Conservation (phyloP, 2,113 vertebrate species). For the Rhodinocichla rosea region DNA sequence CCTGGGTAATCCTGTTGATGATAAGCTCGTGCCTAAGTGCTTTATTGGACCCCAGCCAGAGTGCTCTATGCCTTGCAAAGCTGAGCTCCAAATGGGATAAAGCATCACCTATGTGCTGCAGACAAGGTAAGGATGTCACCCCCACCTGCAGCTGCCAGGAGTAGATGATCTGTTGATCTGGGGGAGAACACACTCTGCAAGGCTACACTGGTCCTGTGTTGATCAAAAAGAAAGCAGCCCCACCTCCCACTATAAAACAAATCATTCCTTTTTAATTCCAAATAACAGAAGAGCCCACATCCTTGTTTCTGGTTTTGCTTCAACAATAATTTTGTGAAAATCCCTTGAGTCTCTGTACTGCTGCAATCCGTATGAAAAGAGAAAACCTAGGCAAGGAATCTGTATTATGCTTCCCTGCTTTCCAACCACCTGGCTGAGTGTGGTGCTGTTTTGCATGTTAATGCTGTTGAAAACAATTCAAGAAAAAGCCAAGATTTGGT, state of each 20-base stretch:
- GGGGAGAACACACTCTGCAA: neutral
- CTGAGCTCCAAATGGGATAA: slow-evolving; percentile 36
- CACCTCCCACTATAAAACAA: neutral
- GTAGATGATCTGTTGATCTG: neutral
- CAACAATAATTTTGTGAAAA: neutral
- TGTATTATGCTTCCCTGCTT: neutral
- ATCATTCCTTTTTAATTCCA: neutral
- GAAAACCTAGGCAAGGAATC: neutral
- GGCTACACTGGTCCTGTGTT: neutral
- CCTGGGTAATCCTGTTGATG: slow-evolving; percentile 56
- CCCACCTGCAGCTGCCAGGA: slow-evolving; percentile 43
- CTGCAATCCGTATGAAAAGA: neutral
- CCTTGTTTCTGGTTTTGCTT: neutral
- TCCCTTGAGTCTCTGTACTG: neutral
- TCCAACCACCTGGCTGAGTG: neutral
- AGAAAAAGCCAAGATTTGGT: neutral
- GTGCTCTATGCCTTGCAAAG: neutral
- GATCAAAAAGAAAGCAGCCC: neutral
- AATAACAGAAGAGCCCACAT: neutral
- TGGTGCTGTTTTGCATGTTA: neutral
- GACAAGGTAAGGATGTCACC: slow-evolving; percentile 46
- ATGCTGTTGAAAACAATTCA: neutral
- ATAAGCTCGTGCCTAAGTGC: slow-evolving; percentile 56
- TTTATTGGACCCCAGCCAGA: slow-evolving; percentile 55
- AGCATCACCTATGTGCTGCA: slow-evolving; percentile 30